Evolutionary conservation across 2,888 invertebrate species (phyloP), one percentile per base, ranked within the genome.

Genomic region (Melinopterus prodromus): DNA sequence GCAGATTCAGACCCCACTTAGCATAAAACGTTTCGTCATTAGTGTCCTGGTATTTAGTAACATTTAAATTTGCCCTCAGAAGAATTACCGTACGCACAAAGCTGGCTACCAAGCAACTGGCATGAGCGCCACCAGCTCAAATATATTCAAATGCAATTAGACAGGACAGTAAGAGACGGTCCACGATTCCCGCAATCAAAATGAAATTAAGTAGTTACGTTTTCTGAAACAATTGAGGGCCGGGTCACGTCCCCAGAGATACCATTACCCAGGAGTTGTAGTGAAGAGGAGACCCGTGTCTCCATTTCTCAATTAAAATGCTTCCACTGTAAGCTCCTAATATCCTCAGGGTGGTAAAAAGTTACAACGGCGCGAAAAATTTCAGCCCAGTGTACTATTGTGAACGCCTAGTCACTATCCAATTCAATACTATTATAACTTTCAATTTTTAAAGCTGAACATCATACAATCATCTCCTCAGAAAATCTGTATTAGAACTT

Each of bases 121-220:
- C 26, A 53, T 53, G 53, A 53, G 3, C 53, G 53, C 12, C 53
- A 12, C 53, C 53, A 53, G 53, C 53, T 53, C 53, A 53, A 53
- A 53, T 53, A 53, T 6, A 53, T 53, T 53, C 53, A 53, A 53
- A 53, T 12, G 53, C 53, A 53, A 53, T 53, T 53, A 53, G 53
- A 53, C 53, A 53, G 53, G 53, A 53, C 7, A 1, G 53, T 1
- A 6, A 12, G 53, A 53, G 12, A 53, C 9, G 2, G 53, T 9
- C 53, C 83, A 84, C 85, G 84, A 85, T 85, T 85, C 83, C 83
- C 84, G 84, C 86, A 85, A 86, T 87, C 85, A 85, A 86, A 86
- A 85, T 83, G 84, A 84, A 86, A 86, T 86, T 85, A 85, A 85
- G 84, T 82, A 84, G 85, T 83, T 84, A 84, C 85, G 84, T 84